Conservation (phyloP, 2,113 vertebrate genomes). For the Nansenia antarctica region DNA sequence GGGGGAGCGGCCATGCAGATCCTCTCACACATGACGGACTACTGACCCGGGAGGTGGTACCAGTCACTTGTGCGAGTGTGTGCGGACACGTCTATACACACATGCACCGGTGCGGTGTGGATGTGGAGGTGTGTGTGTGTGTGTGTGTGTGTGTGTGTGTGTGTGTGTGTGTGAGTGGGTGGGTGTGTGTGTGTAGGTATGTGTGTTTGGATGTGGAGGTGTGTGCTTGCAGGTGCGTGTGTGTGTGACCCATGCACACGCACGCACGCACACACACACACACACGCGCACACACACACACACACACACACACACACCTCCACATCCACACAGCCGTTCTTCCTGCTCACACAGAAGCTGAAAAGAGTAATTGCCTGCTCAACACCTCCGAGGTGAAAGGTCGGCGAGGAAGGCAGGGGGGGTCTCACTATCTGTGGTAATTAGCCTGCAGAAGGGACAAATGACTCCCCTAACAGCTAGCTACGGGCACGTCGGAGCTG, state of each 20-base stretch:
- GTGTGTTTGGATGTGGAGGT: no score
- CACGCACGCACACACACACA: not conserved
- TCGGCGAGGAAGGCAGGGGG: constrained; percentile 59
- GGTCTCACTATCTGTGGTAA: constrained; percentile 66
- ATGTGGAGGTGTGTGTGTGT: no score
- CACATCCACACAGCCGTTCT: not conserved
- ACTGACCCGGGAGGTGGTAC: constrained; percentile 33
- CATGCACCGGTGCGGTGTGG: not conserved
- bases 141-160: constrained; percentile 8
- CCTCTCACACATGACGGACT: constrained; percentile 28
- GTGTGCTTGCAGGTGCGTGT: no score
- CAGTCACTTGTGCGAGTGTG: constrained; percentile 4
- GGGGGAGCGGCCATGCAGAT: constrained; percentile 11
- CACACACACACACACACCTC: not conserved
- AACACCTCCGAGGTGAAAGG: constrained; percentile 72
- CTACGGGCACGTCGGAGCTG: constrained; percentile 33
- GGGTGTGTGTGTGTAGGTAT: no score
- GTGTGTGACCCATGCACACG: constrained; percentile 7
- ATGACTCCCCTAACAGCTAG: constrained; percentile 51
- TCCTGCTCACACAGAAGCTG: constrained; percentile 66
- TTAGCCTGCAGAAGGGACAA: constrained; percentile 64
- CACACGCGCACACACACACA: not conserved
- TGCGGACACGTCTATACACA: not conserved
- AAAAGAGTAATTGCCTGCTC: constrained; percentile 74
- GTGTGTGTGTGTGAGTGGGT: not conserved